phyloP scores from a whole-genome alignment of 37 sponge, comb jelly and placozoan species.

The Haliclona indistincta region DNA sequence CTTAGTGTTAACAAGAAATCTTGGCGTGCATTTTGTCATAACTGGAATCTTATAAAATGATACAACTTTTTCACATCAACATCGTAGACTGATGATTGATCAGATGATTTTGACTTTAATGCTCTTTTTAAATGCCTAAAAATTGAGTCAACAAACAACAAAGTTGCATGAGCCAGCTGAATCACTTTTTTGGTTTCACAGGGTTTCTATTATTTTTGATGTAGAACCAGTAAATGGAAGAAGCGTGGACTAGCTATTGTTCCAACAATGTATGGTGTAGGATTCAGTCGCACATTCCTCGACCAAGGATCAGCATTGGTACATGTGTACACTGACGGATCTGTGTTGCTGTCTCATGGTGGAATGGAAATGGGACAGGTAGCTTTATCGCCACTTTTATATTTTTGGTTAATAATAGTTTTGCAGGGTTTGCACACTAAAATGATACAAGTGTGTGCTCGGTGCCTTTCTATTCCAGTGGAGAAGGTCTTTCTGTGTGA shows the following conservation, averaged over 20 bases:
- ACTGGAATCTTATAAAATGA: no score
- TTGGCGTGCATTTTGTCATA: no score
- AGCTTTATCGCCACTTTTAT: neutral
- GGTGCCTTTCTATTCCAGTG: constrained; percentile 55
- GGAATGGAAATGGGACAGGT: constrained; percentile 90
- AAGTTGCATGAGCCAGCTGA: no score
- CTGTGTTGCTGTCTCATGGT: constrained; percentile 83
- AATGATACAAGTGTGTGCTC: constrained; percentile 83
- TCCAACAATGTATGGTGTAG: constrained; percentile 79
- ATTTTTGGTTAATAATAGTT: neutral
- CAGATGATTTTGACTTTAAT: no score
- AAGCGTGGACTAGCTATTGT: constrained; percentile 80
- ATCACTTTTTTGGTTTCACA: no score
- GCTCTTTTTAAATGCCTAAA: no score
- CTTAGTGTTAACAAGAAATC: no score
- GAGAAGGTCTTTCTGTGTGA: constrained; percentile 70
- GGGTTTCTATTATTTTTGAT: neutral
- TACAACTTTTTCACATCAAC: no score
- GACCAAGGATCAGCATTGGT: constrained; percentile 82
- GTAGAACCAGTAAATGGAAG: constrained; percentile 54
- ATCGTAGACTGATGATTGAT: no score
- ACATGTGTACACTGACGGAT: constrained; percentile 79
- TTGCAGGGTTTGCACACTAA: constrained; percentile 86
- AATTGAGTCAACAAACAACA: no score
- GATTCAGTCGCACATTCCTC: constrained; percentile 53